These are phyloP conservation scores for Pseudotriccus pelzelni DNA, from an alignment of 2,797 vertebrate genomes.

Conservation along the genomic window DNA sequence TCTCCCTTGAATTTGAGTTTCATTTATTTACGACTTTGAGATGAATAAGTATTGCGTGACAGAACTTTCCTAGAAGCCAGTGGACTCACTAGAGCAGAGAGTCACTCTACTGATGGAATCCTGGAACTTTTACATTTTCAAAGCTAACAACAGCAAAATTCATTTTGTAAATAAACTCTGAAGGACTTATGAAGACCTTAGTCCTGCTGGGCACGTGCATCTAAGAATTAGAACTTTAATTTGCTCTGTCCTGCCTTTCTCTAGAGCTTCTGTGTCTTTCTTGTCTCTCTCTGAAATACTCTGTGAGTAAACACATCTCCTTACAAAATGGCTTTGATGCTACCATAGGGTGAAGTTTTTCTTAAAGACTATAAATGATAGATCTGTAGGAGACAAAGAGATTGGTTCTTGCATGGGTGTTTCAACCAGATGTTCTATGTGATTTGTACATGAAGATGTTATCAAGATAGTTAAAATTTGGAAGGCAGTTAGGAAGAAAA, in stretches of 20 bases:
- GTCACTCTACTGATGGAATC: background rate
- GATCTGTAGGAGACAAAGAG: background rate
- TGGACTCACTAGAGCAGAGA: background rate
- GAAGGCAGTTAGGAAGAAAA: background rate
- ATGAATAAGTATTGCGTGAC: background rate
- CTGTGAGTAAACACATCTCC: background rate
- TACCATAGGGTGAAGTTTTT: background rate
- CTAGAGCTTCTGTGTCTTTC: background rate
- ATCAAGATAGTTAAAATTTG: background rate
- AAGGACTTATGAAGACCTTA: background rate
- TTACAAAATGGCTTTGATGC: background rate
- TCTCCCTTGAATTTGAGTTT: background rate
- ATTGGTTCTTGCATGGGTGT: background rate
- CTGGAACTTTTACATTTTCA: background rate
- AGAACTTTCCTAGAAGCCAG: background rate
- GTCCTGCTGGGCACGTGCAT: background rate
- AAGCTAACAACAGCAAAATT: background rate
- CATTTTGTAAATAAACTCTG: background rate
- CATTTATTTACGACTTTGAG: background rate
- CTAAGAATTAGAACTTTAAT: background rate
- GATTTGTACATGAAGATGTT: background rate
- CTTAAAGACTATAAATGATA: background rate
- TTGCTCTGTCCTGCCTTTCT: background rate
- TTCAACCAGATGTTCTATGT: background rate
- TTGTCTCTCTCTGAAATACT: background rate